phyloP scores from a whole-genome alignment of 2,888 invertebrate species.

The Myathropa florea region DNA sequence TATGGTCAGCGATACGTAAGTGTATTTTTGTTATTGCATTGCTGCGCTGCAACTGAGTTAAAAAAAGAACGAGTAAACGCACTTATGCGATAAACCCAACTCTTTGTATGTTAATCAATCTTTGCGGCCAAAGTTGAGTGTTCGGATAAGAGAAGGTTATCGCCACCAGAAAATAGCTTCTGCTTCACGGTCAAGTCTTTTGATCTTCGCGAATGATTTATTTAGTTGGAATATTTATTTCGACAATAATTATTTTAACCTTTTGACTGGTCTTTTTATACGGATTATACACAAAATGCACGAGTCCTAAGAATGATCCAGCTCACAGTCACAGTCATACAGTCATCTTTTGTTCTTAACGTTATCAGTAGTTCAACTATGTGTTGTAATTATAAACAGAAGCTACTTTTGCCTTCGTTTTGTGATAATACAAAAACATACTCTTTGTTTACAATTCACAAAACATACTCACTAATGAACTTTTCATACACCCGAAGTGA shows the following conservation, averaged over 20 bases:
- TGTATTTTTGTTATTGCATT: slow-evolving; percentile 11
- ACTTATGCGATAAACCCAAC: slow-evolving; percentile 18
- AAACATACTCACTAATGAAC: no score
- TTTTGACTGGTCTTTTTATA: not conserved
- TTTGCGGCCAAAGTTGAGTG: slow-evolving; percentile 2
- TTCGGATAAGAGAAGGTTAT: slow-evolving; percentile 47
- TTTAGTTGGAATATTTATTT: not conserved
- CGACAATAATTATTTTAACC: not conserved
- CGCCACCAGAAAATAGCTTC: not conserved
- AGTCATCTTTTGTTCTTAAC: no score
- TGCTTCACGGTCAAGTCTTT: not conserved
- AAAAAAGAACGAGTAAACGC: not conserved
- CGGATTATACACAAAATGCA: no score
- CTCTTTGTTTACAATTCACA: no score
- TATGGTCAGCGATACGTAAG: slow-evolving; percentile 31
- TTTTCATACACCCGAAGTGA: no score
- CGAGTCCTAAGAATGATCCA: no score
- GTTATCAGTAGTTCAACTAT: no score
- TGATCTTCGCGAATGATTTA: not conserved
- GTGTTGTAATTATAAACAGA: no score
- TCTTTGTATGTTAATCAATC: slow-evolving; percentile 38
- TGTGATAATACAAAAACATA: no score
- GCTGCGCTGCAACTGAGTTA: not conserved
- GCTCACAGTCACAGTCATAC: no score
- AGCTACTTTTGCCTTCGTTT: no score